Evolutionary conservation across 2,797 vertebrate genomes (phyloP), one percentile per base, ranked within the genome.

Genomic region (Setipinna tenuifilis): DNA sequence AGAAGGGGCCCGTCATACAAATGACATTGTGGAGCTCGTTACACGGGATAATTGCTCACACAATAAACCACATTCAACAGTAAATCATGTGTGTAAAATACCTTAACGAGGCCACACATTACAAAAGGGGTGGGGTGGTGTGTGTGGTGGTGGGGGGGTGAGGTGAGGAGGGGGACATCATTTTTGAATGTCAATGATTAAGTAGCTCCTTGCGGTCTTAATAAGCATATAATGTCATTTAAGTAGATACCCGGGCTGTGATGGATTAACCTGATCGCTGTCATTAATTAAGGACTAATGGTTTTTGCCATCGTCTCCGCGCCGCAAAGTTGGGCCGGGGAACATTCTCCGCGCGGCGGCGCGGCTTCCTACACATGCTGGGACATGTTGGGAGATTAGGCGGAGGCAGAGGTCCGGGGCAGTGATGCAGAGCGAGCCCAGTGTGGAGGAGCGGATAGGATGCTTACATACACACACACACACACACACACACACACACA

Each of bases 81-180:
- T 78, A 78, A 78, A 44, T 78, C 71, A 78, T 78, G 71, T 78
- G 71, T 78, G 16, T 19, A 78, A 78, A 78, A 78, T 44, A 41
- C 71, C 17, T 41, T 17, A 78, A 35, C 71, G n/a, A 19, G 19
- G 35, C 71, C 35, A 44, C 35, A 7, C 71, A 78, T 78, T 78
- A 78, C 71, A 78, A 78, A 78, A 78, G 50, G 50, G 46, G 46
- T 48, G 46, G 46, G 46, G 46, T 48, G 46, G 46, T 3, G 46
- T 48, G 46, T 48, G 46, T 48, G 46, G 46, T 48, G 46, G 46
- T 48, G 46, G 46, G 46, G 50, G 50, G 50, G 50, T 54, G 50
- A 1, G 50, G 50, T 10, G 7, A 0, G 50, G 50, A 48, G 28
- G 71, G 71, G 35, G 35, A 78, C 71, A 78, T 78, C 50, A 78